Evolutionary conservation across 2,888 invertebrate species (phyloP), one percentile per base, ranked within the genome.

Genomic region (Hipparchia sbordonii): DNA sequence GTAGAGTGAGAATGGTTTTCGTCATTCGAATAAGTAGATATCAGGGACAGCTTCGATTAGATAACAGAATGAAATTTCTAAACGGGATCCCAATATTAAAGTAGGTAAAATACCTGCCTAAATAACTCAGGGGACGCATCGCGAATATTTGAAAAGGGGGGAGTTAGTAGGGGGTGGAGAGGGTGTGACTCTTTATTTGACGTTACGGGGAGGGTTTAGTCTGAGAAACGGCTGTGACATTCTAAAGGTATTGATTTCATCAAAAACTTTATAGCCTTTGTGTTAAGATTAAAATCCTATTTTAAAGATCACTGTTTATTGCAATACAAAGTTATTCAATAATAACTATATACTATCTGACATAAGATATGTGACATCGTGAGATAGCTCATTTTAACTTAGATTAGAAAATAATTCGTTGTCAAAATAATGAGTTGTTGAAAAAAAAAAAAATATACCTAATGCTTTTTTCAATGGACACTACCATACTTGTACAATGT

Each of bases 51-150:
- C 76, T 79, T 81, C 78, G 78, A 77, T 75, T 77, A 78, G 80
- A 82, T 82, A 82, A 80, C 81, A 81, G 82, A 80, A 81, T 82
- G 81, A 82, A 83, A 83, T 84, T 65, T 84, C 82, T 79, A 81
- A 82, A 81, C 81, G 82, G 71, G 78, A 70, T 75, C 79, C 79
- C 82, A 80, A 83, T 82, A 82, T 82, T 81, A 80, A 82, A 82
- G 82, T 81, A 79, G 76, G 77, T 77, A 79, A 81, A 83, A 84
- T 84, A 84, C 83, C 84, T 83, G 82, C 72, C 80, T 80, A 78
- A 82, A 82, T 83, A 82, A 80, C 83, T 82, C 80, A 74, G 74
- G 78, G 80, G 74, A 82, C 81, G 82, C 79, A 77, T 72, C 51
- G 77, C 74, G 83, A 83, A 83, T 84, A 81, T 80, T 80, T 79